A percentile compares a stretch with the other conserved stretches of the same genome.
These are phyloP conservation scores for Kradibia gibbosae DNA, from an alignment of 1,140 invertebrate species.

Conservation along the genomic window DNA sequence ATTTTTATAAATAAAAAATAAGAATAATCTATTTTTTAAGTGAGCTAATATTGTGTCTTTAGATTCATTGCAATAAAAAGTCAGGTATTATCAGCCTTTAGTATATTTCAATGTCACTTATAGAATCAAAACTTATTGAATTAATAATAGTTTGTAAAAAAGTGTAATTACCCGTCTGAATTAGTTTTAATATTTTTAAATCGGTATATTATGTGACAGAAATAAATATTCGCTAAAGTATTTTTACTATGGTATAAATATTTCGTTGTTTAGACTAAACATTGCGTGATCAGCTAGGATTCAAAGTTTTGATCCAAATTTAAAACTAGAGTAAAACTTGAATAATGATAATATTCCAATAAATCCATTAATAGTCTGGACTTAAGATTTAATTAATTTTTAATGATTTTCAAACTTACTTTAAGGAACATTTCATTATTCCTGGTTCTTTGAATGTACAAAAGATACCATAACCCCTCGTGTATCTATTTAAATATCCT, in stretches of 20 bases:
- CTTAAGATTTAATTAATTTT: background rate
- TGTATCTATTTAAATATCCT: no score
- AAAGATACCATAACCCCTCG: no score
- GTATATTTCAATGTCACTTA: background rate
- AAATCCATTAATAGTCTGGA: background rate
- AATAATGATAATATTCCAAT: slow-evolving; percentile 26
- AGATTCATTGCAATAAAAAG: background rate
- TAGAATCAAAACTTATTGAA: background rate
- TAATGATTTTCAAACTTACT: no score
- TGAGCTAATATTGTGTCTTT: background rate
- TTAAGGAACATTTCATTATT: no score
- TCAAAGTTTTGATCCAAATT: slow-evolving; percentile 32
- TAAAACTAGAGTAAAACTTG: slow-evolving; percentile 27
- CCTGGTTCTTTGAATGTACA: no score
- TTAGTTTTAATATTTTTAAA: slow-evolving; percentile 2
- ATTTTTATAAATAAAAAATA: no score
- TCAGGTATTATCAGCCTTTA: background rate
- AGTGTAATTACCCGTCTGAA: slow-evolving; percentile 25
- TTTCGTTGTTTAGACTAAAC: slow-evolving; percentile 48
- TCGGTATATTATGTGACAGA: slow-evolving; percentile 32
- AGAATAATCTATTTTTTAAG: background rate
- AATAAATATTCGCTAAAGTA: slow-evolving; percentile 35
- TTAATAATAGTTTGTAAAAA: slow-evolving; percentile 3
- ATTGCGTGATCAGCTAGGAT: slow-evolving; percentile 14
- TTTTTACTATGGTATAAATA: slow-evolving; percentile 44